Percentiles rank a stretch among this genome's conserved stretches.
Evolutionary conservation across 2,113 vertebrate species (phyloP).

Genomic region (Phalacrocorax pelagicus): DNA sequence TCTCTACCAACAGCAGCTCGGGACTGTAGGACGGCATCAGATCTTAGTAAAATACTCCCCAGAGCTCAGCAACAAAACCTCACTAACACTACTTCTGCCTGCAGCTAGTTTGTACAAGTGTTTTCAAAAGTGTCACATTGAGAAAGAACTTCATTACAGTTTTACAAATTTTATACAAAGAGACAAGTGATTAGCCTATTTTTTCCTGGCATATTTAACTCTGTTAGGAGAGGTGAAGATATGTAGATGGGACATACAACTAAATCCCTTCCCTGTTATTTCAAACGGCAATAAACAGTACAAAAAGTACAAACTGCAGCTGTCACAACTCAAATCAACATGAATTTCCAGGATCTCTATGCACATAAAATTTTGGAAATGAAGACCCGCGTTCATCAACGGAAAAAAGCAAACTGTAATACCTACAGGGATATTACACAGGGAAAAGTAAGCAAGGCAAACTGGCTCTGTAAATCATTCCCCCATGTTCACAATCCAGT

Average conservation of each 20-base stretch:
- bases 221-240: not conserved
- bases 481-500: fast-evolving
- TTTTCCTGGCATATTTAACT: not conserved
- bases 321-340: not conserved
- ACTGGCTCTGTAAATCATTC: not conserved
- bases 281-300: not conserved
- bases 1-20: not conserved
- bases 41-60: not conserved
- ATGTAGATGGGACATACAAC: not conserved
- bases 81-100: not conserved
- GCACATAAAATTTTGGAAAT: not conserved
- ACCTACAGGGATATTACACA: not conserved
- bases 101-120: fast-evolving
- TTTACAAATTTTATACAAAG: not conserved
- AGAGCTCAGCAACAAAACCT: fast-evolving
- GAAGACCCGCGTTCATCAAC: not conserved
- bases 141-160: not conserved
- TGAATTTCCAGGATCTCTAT: not conserved
- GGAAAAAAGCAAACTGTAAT: not conserved
- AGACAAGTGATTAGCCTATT: not conserved
- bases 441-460: not conserved
- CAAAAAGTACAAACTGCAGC: not conserved
- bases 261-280: not conserved
- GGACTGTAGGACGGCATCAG: not conserved
- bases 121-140: not conserved